phyloP scores from a whole-genome alignment of 2,113 vertebrate species.

The Indri indri region DNA sequence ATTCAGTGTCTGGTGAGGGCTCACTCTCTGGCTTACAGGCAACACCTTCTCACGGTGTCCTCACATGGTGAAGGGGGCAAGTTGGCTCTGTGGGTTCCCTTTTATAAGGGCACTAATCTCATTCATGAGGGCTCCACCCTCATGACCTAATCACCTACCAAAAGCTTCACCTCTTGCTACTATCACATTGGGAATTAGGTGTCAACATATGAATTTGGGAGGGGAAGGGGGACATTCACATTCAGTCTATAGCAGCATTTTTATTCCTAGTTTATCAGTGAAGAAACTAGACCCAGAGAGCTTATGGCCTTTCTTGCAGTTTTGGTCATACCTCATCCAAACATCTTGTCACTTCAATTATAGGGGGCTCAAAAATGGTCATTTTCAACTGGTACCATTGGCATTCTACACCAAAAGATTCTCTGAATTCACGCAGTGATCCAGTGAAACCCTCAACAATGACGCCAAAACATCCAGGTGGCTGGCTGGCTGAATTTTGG shows the following conservation, averaged over 20 bases:
- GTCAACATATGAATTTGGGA: neutral
- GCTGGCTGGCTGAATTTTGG: neutral
- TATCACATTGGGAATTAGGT: neutral
- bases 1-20: neutral
- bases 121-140: neutral
- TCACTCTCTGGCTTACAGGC: neutral
- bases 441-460: neutral
- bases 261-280: neutral
- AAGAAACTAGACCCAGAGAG: neutral
- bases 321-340: neutral
- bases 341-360: neutral
- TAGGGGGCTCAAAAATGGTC: neutral
- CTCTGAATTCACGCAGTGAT: neutral
- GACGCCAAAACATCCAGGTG: neutral
- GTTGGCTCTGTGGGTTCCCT: neutral
- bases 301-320: neutral
- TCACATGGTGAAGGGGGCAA: neutral
- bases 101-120: neutral
- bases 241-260: neutral
- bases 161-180: neutral
- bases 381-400: neutral
- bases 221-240: neutral
- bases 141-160: neutral
- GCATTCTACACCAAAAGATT: neutral
- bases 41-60: neutral